Evolutionary conservation across 2,888 invertebrate species (phyloP), one percentile per base, ranked within the genome.

Genomic region (Idaea aversata): DNA sequence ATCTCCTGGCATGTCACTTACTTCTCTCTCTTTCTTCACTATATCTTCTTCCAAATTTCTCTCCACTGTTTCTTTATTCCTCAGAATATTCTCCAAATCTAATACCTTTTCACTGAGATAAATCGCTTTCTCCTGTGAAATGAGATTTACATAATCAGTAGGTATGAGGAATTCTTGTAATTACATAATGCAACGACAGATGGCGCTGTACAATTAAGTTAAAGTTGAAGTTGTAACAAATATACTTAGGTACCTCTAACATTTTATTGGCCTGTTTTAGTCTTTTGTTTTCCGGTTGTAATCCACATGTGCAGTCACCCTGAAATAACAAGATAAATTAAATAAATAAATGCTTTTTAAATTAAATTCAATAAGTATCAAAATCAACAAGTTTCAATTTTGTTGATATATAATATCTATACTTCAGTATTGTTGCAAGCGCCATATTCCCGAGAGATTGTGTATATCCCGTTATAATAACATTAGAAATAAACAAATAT

Each of bases 301-400:
- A 70, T 0, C 85, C 88, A 72, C 89, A 90, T 1, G 80, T 79
- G 67, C 90, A 90, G 36, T 84, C 86, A 1, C 71, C 76, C 91
- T 91, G 83, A 3, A 75, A 74, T 38, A 67, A 68, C 60, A 66
- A 65, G 63, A n/a, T 59, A 67, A 16, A 65, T 61, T 38, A 63
- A 63, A 15, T 3, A 25, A 25, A 25, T 3, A 25, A 25, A 25
- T 25, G 25, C 25, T 25, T 25, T 25, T 25, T 25, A 1, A 25
- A 25, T 25, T 25, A 25, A 25, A 25, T 25, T n/a, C n/a, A n/a
- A n/a, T 25, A 25, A 25, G 3, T 25, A 25, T 25, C 25, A 3
- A 25, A 25, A 25, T 25, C 25, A 25, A 25, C 25, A 25, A 25
- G 25, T 25, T 25, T 25, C 25, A 2, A 25, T 25, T 25, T 25